phyloP scores from a whole-genome alignment of 2,113 vertebrate genomes.

The Chitala chitala region DNA sequence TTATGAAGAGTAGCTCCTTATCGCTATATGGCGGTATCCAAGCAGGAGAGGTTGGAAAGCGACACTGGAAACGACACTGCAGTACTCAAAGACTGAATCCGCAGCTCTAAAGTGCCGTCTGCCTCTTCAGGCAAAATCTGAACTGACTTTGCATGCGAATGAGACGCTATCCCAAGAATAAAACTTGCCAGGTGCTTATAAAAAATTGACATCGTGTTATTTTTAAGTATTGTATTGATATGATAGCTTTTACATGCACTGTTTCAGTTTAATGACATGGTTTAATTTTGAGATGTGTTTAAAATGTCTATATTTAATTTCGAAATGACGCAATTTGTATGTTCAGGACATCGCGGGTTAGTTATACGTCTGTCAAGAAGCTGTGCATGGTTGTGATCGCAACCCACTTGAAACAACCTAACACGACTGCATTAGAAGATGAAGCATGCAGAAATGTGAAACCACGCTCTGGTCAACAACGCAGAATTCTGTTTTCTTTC shows the following conservation, averaged over 20 bases:
- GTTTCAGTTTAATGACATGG: no score
- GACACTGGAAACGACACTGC: background rate
- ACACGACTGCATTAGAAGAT: no score
- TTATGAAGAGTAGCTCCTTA: slow-evolving; percentile 33
- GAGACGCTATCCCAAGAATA: background rate
- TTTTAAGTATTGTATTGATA: background rate
- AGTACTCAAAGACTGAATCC: background rate
- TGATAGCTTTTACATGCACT: background rate
- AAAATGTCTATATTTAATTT: background rate
- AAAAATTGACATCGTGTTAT: background rate
- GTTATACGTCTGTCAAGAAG: no score
- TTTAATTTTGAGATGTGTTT: background rate
- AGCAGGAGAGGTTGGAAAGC: background rate
- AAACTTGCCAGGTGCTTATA: background rate
- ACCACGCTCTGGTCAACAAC: background rate
- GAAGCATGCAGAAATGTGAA: background rate
- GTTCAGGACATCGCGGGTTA: background rate
- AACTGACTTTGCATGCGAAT: slow-evolving; percentile 11
- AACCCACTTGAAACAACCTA: no score
- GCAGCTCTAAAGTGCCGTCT: background rate
- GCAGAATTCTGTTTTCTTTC: slow-evolving; percentile 46
- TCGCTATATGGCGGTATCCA: background rate
- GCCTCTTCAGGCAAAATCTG: background rate
- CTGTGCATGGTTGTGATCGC: no score
- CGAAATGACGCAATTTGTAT: background rate